phyloP scores from a whole-genome alignment of 2,888 invertebrate species.

The Hermaeophaga mercurialis region DNA sequence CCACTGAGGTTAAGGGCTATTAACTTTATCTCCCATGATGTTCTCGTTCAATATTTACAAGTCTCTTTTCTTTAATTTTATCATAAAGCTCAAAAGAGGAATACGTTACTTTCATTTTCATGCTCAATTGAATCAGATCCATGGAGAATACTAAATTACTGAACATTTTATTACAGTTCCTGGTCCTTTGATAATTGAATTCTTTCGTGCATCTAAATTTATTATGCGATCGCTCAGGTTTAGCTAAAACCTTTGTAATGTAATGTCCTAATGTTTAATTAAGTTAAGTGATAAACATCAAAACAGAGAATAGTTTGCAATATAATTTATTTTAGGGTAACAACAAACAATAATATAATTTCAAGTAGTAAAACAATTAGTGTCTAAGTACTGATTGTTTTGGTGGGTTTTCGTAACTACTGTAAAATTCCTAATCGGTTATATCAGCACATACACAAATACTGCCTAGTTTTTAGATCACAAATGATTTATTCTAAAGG shows the following conservation, averaged over 20 bases:
- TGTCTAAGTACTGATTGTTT: too few species aligned
- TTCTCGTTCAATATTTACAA: neutral
- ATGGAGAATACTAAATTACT: neutral
- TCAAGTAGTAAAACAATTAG: too few species aligned
- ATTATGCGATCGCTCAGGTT: neutral
- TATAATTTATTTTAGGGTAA: too few species aligned
- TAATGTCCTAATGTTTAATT: too few species aligned
- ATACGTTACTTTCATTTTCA: constrained; percentile 1
- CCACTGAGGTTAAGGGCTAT: neutral
- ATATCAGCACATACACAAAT: neutral
- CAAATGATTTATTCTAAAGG: constrained; percentile 30
- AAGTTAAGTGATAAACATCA: too few species aligned
- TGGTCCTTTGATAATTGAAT: neutral
- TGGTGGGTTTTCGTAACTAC: too few species aligned
- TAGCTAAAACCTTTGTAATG: too few species aligned
- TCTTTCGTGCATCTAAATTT: neutral
- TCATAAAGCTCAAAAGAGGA: neutral
- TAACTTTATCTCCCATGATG: constrained; percentile 1
- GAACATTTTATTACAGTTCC: neutral
- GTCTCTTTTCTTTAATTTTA: constrained; percentile 1
- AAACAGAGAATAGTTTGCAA: too few species aligned
- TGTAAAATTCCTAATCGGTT: too few species aligned
- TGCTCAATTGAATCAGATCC: constrained; percentile 2
- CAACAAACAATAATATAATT: too few species aligned
- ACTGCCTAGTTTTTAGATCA: constrained; percentile 14